These are phyloP conservation scores for Tineola bisselliella DNA, from an alignment of 2,888 invertebrate genomes.

Conservation along the genomic window DNA sequence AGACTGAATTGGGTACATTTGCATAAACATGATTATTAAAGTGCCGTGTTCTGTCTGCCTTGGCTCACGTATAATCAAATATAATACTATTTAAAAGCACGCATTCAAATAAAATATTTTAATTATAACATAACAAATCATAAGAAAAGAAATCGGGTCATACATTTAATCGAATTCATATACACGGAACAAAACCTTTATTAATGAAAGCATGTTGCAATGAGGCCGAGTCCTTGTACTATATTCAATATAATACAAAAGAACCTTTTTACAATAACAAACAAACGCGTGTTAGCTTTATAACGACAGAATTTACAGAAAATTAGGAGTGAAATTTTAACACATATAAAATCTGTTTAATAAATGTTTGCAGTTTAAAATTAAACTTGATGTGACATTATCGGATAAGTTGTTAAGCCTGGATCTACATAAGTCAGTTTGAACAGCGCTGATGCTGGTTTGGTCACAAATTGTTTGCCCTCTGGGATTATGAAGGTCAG, in stretches of 20 bases:
- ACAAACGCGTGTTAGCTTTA: too few relatives aligned
- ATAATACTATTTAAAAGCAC: too few relatives aligned
- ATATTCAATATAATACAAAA: neutral
- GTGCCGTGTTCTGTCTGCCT: neutral
- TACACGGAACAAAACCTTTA: too few relatives aligned
- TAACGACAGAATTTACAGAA: too few relatives aligned
- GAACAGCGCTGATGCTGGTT: neutral
- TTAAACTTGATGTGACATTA: neutral
- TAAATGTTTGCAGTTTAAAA: neutral
- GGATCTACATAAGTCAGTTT: neutral
- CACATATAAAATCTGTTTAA: neutral
- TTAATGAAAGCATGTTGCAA: neutral
- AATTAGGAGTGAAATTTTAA: too few relatives aligned
- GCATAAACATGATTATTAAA: slow-evolving; percentile 46
- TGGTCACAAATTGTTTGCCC: neutral
- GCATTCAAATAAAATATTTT: too few relatives aligned
- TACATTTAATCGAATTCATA: too few relatives aligned
- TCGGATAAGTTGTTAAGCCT: neutral
- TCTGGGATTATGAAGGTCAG: neutral
- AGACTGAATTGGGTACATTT: slow-evolving; percentile 42
- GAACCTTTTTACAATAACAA: neutral
- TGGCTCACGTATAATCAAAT: neutral
- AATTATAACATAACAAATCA: too few relatives aligned
- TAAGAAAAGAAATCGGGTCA: too few relatives aligned
- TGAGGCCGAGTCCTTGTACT: slow-evolving; percentile 4